Evolutionary conservation across 1,140 invertebrate species (phyloP).

Genomic region (Homalodisca vitripennis): DNA sequence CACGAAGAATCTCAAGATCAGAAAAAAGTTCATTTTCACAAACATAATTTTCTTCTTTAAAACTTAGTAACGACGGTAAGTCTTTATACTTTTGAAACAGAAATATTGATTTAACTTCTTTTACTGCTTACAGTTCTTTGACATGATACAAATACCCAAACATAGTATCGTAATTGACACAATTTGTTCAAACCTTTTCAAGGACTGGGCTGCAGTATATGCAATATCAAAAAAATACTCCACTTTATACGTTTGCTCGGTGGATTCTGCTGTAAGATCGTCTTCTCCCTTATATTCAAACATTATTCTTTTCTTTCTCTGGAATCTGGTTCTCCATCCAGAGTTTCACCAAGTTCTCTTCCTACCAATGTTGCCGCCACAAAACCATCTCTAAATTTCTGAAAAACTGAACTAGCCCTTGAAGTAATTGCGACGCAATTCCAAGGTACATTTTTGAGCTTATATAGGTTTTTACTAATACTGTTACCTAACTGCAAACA

Average conservation of each 20-base stretch:
- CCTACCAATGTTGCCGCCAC: slow-evolving; percentile 31
- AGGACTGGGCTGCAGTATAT: slow-evolving; percentile 13
- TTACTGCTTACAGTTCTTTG: no score
- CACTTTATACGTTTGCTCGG: slow-evolving; percentile 17
- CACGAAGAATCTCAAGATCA: background rate
- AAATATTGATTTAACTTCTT: no score
- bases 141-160: no score
- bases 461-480: background rate
- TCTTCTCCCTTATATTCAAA: slow-evolving; percentile 32
- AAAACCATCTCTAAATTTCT: slow-evolving; percentile 27
- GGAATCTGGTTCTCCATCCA: slow-evolving; percentile 6
- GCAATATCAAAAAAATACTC: slow-evolving; percentile 27
- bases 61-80: no score
- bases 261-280: slow-evolving; percentile 8
- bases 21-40: background rate
- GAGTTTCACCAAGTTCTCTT: slow-evolving; percentile 32
- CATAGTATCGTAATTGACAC: no score
- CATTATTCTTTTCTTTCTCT: slow-evolving; percentile 9
- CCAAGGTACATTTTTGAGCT: slow-evolving; percentile 7
- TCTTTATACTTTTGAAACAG: no score
- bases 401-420: slow-evolving; percentile 32
- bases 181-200: background rate
- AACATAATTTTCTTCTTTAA: background rate
- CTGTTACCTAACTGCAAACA: no score
- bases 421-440: slow-evolving; percentile 11